Conservation (phyloP, 1,140 invertebrate genomes). For the Pseudomyrmex gracilis region DNA sequence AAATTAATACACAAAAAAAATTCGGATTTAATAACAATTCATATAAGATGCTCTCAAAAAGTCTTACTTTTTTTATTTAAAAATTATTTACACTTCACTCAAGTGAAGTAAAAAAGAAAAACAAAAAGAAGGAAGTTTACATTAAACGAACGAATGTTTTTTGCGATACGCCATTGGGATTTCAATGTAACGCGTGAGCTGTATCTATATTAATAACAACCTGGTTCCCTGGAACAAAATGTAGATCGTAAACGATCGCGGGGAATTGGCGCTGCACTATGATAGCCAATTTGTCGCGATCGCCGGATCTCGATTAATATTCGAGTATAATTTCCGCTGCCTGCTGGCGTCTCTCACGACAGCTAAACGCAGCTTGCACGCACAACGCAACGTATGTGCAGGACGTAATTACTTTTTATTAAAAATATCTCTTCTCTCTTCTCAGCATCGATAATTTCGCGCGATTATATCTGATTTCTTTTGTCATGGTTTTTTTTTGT, state of each 20-base stretch:
- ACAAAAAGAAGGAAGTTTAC: background rate
- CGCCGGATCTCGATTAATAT: slow-evolving; percentile 65
- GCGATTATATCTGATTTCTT: slow-evolving; percentile 47
- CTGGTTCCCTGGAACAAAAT: slow-evolving; percentile 49
- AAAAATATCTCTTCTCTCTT: slow-evolving; percentile 37
- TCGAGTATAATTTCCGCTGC: slow-evolving; percentile 55
- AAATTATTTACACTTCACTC: too few relatives aligned
- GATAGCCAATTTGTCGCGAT: slow-evolving; percentile 66
- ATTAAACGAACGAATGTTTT: slow-evolving; percentile 8
- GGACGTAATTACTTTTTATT: slow-evolving; percentile 54
- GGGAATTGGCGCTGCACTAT: slow-evolving; percentile 37
- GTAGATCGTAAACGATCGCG: slow-evolving; percentile 55
- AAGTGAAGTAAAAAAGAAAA: background rate
- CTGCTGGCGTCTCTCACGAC: slow-evolving; percentile 29
- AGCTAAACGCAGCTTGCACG: slow-evolving; percentile 56
- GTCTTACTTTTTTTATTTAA: too few relatives aligned
- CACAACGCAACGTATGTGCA: slow-evolving; percentile 4
- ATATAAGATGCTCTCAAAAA: too few relatives aligned
- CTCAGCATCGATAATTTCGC: slow-evolving; percentile 26
- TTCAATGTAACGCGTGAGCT: slow-evolving; percentile 49
- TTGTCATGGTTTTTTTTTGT: background rate
- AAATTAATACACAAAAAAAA: too few relatives aligned
- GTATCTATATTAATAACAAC: slow-evolving; percentile 66
- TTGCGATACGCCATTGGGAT: slow-evolving; percentile 54
- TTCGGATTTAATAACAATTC: too few relatives aligned